Base-by-base conservation (phyloP, 2,113 vertebrate genomes). In the Speoplatyrhinus poulsoni region DNA sequence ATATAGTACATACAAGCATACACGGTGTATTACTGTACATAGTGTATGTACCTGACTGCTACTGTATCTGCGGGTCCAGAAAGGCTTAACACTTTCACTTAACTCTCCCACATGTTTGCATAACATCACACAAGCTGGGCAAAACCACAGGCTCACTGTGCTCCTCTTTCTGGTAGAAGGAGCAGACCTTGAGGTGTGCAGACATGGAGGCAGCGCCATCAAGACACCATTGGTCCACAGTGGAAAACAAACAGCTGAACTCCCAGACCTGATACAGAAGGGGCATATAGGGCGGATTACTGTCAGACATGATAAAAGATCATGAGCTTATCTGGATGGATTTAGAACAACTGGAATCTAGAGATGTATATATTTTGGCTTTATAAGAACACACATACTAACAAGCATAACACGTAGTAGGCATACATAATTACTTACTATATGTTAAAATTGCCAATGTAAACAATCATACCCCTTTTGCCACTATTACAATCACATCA, bases 201-300 rank as follows among this genome's bases (percentile, higher is more conserved):
- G 96, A 92, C 93, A 98, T 95, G 78, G 94, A 91, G 0, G 80
- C 70, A 13, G 84, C 36, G 0, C 93, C 79, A 52, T 83, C 88
- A 85, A 88, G 90, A 80, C 92, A 88, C 96, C 96, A 97, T 57
- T 68, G 86, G 81, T 94, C 86, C 72, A 98, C 92, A 3, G 85
- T 82, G 73, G 94, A 95, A 89, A 98, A 96, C 41, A 93, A 78
- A 80, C 92, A 92, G 90, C 96, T 98, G 92, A 96, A 98, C 73
- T 93, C 92, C 96, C 96, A 98, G 69, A 94, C 88, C 91, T 92
- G 87, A 3, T 66, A 70, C 68, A 72, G 46, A 86, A 8, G 73
- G 32, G 75, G 49, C 63, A 17, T 13, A 72, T 4, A 33, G 26
- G 46, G 50, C 9, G 55, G 33, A 61, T 52, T 68, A 65, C 73